Evolutionary conservation across 2,888 invertebrate species (phyloP).

Genomic region (Sceliomorpha sp.): DNA sequence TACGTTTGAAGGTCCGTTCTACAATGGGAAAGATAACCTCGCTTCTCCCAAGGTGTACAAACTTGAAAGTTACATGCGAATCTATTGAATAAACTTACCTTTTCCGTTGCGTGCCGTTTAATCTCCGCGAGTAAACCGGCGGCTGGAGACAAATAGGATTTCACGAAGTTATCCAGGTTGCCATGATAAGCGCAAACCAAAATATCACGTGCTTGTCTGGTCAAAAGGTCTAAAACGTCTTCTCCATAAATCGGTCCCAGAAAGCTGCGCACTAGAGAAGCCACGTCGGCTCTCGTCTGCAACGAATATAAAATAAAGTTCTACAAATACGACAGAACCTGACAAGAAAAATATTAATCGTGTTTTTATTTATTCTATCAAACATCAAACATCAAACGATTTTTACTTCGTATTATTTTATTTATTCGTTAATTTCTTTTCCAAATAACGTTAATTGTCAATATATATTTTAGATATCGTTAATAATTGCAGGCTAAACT

Average conservation of each 20-base stretch:
- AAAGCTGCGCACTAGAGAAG: constrained; percentile 83
- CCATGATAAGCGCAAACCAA: constrained; percentile 85
- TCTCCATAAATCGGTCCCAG: constrained; percentile 85
- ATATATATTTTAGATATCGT: too few species aligned
- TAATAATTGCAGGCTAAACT: too few species aligned
- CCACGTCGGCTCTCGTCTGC: constrained; percentile 73
- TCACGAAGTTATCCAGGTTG: constrained; percentile 84
- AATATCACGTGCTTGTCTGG: constrained; percentile 86
- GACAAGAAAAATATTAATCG: neutral
- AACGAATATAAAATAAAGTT: constrained; percentile 29
- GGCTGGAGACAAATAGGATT: constrained; percentile 84
- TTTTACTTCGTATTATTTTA: neutral
- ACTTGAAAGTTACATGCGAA: neutral
- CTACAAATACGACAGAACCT: neutral
- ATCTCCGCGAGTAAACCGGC: constrained; percentile 82
- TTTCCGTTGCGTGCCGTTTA: constrained; percentile 76
- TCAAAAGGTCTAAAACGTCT: constrained; percentile 83
- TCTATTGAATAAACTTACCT: constrained; percentile 63
- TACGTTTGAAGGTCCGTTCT: too few species aligned
- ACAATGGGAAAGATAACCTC: too few species aligned
- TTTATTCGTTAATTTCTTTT: too few species aligned
- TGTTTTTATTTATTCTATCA: too few species aligned
- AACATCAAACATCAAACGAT: too few species aligned
- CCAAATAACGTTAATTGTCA: too few species aligned
- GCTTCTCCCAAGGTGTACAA: too few species aligned